Percentiles rank a stretch among this genome's conserved stretches.
Evolutionary conservation across 2,113 vertebrate genomes (phyloP).

Genomic region (Rhegmatorhina hoffmannsi): DNA sequence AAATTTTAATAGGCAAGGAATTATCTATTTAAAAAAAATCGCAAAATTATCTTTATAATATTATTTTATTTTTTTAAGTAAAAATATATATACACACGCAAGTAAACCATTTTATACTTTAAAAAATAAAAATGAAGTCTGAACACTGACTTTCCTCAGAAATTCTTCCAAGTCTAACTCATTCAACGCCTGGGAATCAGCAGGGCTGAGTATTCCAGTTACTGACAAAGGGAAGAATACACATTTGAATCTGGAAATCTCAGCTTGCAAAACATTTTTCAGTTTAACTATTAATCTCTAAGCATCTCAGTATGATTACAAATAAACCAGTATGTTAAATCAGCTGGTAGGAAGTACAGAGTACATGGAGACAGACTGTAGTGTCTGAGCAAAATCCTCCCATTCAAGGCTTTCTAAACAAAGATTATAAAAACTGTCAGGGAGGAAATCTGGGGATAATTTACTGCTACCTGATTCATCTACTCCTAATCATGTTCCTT

Average conservation of each 20-base stretch:
- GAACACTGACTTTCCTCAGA: conserved; percentile 23
- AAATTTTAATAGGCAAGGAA: conserved; percentile 22
- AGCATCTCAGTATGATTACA: background rate
- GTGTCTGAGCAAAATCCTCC: background rate
- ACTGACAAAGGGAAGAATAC: background rate
- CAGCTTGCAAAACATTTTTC: background rate
- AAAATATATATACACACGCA: conserved; percentile 52
- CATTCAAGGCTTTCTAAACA: background rate
- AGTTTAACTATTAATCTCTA: conserved; percentile 16
- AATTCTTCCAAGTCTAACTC: conserved; percentile 26
- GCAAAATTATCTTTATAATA: conserved; percentile 23
- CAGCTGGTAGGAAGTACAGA: background rate
- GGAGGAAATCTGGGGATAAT: background rate
- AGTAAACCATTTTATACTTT: conserved; percentile 39
- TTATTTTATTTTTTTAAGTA: conserved; percentile 43
- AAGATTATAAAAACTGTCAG: background rate
- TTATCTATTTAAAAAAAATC: background rate
- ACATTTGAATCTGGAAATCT: background rate
- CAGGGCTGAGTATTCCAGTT: conserved; percentile 44
- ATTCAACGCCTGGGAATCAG: conserved; percentile 12
- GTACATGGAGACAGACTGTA: background rate
- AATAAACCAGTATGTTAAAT: background rate
- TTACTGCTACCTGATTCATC: background rate
- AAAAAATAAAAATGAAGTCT: conserved; percentile 32
- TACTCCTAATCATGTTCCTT: background rate